Conservation (phyloP, 2,888 invertebrate genomes). For the Gryllus longicercus region DNA sequence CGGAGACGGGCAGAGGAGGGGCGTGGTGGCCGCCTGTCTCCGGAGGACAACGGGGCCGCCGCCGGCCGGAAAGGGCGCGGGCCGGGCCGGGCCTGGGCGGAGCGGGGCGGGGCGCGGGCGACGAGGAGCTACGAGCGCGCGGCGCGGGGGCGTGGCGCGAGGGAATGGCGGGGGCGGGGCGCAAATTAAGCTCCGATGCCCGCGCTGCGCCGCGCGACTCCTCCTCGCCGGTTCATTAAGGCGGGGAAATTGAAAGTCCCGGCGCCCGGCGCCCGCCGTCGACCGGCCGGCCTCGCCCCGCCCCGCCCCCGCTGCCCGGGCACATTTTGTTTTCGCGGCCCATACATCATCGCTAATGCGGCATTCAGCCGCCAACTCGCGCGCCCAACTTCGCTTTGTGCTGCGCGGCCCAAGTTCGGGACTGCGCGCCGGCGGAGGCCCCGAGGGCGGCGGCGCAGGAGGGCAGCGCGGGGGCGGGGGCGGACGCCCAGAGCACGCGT, state of each 20-base stretch:
- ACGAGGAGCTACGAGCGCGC: not conserved
- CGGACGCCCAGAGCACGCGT: no score
- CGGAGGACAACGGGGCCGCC: slow-evolving; percentile 2
- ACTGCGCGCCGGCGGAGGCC: not conserved
- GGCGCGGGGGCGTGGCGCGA: not conserved
- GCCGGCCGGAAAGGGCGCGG: not conserved
- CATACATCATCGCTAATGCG: slow-evolving; percentile 17
- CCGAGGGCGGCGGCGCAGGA: not conserved
- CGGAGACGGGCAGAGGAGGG: not conserved
- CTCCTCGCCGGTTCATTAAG: slow-evolving; percentile 1
- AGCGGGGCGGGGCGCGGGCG: not conserved
- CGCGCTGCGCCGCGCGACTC: not conserved
- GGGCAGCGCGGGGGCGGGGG: not conserved
- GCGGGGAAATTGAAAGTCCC: slow-evolving; percentile 17
- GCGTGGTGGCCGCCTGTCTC: not conserved
- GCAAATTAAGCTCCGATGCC: slow-evolving; percentile 1
- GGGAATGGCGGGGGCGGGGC: not conserved
- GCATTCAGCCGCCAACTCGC: slow-evolving; percentile 17
- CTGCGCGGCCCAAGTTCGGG: slow-evolving; percentile 17
- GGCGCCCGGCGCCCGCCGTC: not conserved
- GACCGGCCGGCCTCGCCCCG: not conserved
- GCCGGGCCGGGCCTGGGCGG: not conserved
- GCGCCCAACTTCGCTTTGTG: slow-evolving; percentile 10
- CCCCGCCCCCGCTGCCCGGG: not conserved
- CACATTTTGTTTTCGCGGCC: not conserved